Evolutionary conservation across 2,113 vertebrate species (phyloP), one percentile per base, ranked within the genome.

Genomic region (Cyphomyrus plagiostoma): DNA sequence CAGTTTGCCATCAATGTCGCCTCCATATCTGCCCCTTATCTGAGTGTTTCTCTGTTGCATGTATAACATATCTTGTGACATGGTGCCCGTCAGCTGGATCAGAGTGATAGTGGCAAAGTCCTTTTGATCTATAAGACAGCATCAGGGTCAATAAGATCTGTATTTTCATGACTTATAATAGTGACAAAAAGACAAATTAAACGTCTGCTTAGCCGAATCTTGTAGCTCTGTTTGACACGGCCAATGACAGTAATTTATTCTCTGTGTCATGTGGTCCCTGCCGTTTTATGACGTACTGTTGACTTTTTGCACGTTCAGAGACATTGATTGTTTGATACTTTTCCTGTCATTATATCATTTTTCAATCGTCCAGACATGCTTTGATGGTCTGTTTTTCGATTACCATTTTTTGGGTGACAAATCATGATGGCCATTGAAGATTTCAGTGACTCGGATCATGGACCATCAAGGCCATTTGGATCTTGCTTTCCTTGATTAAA

Each of bases 111-210:
- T 53, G 53, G 87, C 21, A 23, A 66, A n/a, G 39, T 88, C 87
- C 58, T 53, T 87, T 87, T 87, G 50, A 52, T 87, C 50, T 87
- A 13, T n/a, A 87, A 56, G n/a, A 86, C 35, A 88, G 87, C 30
- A 53, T 42, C 58, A 46, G 30, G 42, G 58, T 88, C 87, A 88
- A 88, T 88, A 88, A 87, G 85, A 50, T 30, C n/a, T 26, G 50
- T 56, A 48, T 87, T 56, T 86, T 53, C 50, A 88, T 88, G 52
- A 56, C 30, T 62, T 62, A 88, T 39, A 66, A 45, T 45, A 35
- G 56, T 66, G 56, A 58, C 56, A 66, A 88, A 58, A 88, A 88
- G 52, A 62, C 56, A 88, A 88, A 58, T 88, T 66, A 88, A 46
- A 46, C 1, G 39, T 62, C 87, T 66, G 52, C 86, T 62, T 88